These are phyloP conservation scores for Chydorus sphaericus DNA, from an alignment of 2,888 invertebrate species.

Conservation along the genomic window DNA sequence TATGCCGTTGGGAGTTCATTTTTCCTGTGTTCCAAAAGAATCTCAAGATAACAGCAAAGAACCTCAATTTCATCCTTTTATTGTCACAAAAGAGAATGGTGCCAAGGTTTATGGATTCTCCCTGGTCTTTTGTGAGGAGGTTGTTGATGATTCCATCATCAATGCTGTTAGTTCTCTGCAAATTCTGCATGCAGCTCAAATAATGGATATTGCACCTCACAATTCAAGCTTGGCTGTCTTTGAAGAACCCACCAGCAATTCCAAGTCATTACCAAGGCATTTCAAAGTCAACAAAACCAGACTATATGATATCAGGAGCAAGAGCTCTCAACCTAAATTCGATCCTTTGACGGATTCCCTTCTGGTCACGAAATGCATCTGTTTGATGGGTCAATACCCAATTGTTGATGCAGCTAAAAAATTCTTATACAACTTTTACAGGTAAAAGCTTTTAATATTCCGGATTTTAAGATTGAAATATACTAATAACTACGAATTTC, in stretches of 20 bases:
- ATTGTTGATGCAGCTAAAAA: constrained; percentile 73
- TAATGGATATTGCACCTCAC: background rate
- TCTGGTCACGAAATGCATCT: constrained; percentile 89
- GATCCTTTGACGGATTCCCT: constrained; percentile 87
- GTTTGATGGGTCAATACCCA: constrained; percentile 78
- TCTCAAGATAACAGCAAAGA: constrained; percentile 34
- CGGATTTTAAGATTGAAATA: too few species aligned
- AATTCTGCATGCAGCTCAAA: constrained; percentile 33
- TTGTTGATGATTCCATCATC: constrained; percentile 79
- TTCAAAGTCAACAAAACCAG: constrained; percentile 48
- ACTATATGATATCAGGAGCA: constrained; percentile 8
- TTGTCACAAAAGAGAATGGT: constrained; percentile 94
- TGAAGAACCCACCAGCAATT: constrained; percentile 26
- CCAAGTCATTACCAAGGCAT: constrained; percentile 66
- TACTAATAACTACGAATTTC: too few species aligned
- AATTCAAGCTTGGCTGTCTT: background rate
- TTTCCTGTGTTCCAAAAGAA: constrained; percentile 37
- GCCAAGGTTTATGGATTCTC: constrained; percentile 86
- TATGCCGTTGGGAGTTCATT: constrained; percentile 82
- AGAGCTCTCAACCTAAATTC: constrained; percentile 61
- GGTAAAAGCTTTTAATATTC: constrained; percentile 34
- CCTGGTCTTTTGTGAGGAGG: constrained; percentile 91
- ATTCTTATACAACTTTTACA: constrained; percentile 75
- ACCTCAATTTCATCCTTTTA: constrained; percentile 87
- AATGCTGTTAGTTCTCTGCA: constrained; percentile 91